Percentiles rank a stretch among this genome's conserved stretches.
Conservation (phyloP, 2,888 invertebrate genomes). For the Drosophila parthenogenetica region DNA sequence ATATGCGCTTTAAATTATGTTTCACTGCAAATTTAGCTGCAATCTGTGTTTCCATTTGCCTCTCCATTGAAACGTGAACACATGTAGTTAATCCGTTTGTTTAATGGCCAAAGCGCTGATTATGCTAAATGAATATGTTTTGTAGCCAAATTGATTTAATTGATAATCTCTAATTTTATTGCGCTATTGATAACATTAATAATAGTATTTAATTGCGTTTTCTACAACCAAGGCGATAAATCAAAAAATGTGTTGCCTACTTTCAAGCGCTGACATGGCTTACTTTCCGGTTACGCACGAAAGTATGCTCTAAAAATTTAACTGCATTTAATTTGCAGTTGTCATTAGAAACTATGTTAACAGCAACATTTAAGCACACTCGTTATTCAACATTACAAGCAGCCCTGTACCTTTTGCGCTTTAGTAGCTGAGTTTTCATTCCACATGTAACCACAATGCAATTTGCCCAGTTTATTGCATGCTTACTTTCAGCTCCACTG, state of each 20-base stretch:
- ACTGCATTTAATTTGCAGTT: neutral
- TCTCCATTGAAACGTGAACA: constrained; percentile 2
- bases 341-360: constrained; percentile 1
- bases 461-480: constrained; percentile 36
- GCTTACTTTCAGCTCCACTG: constrained; percentile 6
- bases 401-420: constrained; percentile 11
- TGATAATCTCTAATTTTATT: constrained; percentile 8
- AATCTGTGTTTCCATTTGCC: constrained; percentile 18
- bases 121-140: neutral
- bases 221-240: no score
- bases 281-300: neutral
- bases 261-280: neutral
- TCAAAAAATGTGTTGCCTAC: neutral
- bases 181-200: neutral
- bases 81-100: constrained; percentile 15
- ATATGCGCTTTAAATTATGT: constrained; percentile 53
- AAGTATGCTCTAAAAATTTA: constrained; percentile 2
- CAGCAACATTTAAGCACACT: constrained; percentile 6
- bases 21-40: constrained; percentile 21
- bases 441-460: constrained; percentile 21
- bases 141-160: constrained; percentile 6
- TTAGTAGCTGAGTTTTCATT: constrained; percentile 5
- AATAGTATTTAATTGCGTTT: neutral
- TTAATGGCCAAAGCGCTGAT: constrained; percentile 11
- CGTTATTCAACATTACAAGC: constrained; percentile 17